Conservation (phyloP, 2,888 invertebrate species). For the Iselma pallidipennis region DNA sequence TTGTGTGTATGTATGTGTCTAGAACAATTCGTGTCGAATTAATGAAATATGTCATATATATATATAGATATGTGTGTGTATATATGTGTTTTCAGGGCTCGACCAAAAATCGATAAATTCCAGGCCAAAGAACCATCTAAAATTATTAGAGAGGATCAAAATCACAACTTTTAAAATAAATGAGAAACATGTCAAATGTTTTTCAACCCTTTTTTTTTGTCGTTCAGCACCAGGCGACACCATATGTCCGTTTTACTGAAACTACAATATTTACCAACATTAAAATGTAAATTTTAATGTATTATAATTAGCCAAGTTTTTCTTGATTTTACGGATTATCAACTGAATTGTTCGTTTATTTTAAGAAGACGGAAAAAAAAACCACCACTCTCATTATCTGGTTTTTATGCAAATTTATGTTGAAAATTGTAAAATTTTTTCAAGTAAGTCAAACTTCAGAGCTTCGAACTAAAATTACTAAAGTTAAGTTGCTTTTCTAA, state of each 20-base stretch:
- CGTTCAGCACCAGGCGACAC: too few relatives aligned
- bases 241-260: too few relatives aligned
- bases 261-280: background rate
- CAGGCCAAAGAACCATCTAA: background rate
- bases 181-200: background rate
- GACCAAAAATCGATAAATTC: background rate
- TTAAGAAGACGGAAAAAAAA: background rate
- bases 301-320: background rate
- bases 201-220: too few relatives aligned
- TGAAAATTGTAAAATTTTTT: background rate
- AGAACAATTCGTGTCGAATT: background rate
- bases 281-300: background rate
- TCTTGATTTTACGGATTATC: background rate
- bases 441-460: background rate
- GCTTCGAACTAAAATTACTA: constrained; percentile 19
- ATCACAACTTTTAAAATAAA: background rate
- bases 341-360: background rate
- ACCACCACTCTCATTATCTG: background rate
- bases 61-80: background rate
- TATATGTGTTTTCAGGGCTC: background rate
- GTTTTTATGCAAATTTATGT: background rate
- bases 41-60: background rate
- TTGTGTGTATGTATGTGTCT: background rate
- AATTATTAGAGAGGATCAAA: background rate
- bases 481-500: constrained; percentile 19